Base-by-base conservation (phyloP, 2,888 invertebrate genomes). In the Neocrepidodera transversa region DNA sequence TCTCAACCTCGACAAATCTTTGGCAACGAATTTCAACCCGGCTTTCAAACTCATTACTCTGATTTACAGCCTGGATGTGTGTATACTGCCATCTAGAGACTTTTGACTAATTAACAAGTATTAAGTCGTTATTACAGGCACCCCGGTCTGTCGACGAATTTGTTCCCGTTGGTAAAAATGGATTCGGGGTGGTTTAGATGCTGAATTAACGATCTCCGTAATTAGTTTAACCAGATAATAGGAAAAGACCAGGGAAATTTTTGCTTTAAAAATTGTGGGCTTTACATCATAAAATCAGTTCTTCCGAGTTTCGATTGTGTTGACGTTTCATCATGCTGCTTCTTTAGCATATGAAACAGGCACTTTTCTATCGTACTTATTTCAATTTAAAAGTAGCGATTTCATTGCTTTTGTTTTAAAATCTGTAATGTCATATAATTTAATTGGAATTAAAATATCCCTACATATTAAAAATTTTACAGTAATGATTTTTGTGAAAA, bases 41-140 rank as follows among this genome's bases (percentile, higher is more conserved):
- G 60, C 49, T 48, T 67, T 59, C 60, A 63, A 58, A 61, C 54
- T 67, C 65, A 65, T 67, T 64, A 67, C 59, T 47, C 43, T 71
- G 70, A 71, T 69, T 71, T 71, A 70, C 62, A 63, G 59, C 61
- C 60, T 56, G 65, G 65, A 67, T 68, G 64, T 62, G 62, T 67
- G 68, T 66, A 66, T 67, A 70, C 66, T 68, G 63, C 67, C 61
- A 64, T 60, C 66, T 63, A 63, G 69, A 69, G 68, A 69, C 62
- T 64, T 61, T 51, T 61, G 56, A 64, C 67, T 70, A 69, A 71
- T 70, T 70, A 71, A 70, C 71, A 69, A 68, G 68, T 68, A 68
- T 69, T 68, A 69, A 69, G 65, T 63, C 63, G 67, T 69, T 68
- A 70, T 70, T 69, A 68, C 62, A 53, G 61, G 64, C 64, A 66